Evolutionary conservation across 2,797 vertebrate genomes (phyloP), one percentile per base, ranked within the genome.

Genomic region (Lerista edwardsae): DNA sequence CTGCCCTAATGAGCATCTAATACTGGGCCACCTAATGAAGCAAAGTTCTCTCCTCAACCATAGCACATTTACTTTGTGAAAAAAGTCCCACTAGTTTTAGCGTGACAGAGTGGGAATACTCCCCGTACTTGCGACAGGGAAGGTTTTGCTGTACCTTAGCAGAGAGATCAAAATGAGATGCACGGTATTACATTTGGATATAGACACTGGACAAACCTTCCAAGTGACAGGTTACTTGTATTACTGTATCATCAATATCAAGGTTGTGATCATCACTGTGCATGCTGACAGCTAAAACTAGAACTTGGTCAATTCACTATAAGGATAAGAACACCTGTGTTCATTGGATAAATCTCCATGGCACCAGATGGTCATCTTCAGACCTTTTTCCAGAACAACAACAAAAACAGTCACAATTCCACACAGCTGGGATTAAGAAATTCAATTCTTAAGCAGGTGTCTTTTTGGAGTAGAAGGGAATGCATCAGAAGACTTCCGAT

Each of bases 1-100:
- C n/a, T n/a, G n/a, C n/a, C n/a, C n/a, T n/a, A n/a, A n/a, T n/a
- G 4, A 0, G 1, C 5, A 6, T 39, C 67, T 41, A 21, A 11
- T 21, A 29, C 65, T 41, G 69, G 23, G 29, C 3, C 51, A 31
- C 39, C 64, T 64, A 73, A 71, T 31, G 15, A 51, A 84, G 34
- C 15, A 62, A 73, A 34, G 15, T 55, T 75, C 55, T 47, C 12
- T 12, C 25, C 67, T 65, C 23, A 47, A 71, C n/a, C 23, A 61
- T 17, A 36, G 57, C 10, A 77, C 1, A 19, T 31, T 44, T 62
- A 39, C 15, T 64, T n/a, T 44, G 21, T 57, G 39, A 51, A 9
- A 55, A n/a, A 73, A 57, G 6, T 47, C 36, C 21, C 21, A 29
- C 21, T 65, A 51, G 19, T 67, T 67, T 23, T 11, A 47, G 36